Evolutionary conservation across 2,797 vertebrate species (phyloP).

Genomic region (Periparus ater): DNA sequence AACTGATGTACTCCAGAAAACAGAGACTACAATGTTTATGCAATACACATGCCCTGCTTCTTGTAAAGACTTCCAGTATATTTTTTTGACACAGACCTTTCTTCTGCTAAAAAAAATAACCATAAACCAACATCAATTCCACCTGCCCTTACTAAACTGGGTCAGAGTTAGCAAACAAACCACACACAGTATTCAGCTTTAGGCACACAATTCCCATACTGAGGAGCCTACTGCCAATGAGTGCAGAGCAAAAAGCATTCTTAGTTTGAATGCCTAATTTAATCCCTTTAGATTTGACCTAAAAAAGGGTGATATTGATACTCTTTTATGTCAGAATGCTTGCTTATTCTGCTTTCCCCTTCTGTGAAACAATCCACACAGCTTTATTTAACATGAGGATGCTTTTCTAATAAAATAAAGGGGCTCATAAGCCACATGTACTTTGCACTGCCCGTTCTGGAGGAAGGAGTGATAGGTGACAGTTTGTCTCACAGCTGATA

Average conservation of each 20-base stretch:
- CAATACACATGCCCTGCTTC: neutral
- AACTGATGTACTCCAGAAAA: neutral
- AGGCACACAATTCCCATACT: neutral
- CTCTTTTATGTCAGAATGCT: neutral
- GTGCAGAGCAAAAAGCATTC: neutral
- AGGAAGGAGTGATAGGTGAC: neutral
- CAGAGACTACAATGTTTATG: neutral
- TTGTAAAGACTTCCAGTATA: neutral
- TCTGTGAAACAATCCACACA: neutral
- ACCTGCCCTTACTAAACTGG: neutral
- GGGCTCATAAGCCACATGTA: neutral
- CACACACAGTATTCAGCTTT: neutral
- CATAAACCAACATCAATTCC: neutral
- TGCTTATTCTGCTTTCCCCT: neutral
- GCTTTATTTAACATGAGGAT: neutral
- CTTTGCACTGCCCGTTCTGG: neutral
- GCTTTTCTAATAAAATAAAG: neutral
- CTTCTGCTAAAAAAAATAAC: neutral
- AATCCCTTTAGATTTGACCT: neutral
- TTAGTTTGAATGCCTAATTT: neutral
- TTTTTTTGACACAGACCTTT: neutral
- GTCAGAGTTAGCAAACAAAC: neutral
- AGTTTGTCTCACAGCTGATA: neutral
- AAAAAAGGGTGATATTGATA: neutral
- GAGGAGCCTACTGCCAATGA: neutral